Conservation (phyloP, 1,140 invertebrate genomes). For the Bombyx mori region DNA sequence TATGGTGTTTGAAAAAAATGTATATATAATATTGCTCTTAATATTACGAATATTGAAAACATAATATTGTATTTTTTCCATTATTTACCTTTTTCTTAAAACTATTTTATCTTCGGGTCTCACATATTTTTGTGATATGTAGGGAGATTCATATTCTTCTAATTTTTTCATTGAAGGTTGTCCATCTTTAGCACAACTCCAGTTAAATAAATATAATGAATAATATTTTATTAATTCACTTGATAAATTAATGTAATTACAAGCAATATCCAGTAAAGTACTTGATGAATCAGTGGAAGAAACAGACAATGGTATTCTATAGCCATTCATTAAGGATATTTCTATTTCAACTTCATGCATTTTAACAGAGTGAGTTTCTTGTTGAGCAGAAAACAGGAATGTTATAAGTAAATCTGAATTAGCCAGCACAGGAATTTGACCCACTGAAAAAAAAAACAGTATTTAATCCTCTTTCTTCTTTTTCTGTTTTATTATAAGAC, state of each 20-base stretch:
- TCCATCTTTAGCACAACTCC: slow-evolving; percentile 79
- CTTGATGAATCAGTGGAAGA: slow-evolving; percentile 87
- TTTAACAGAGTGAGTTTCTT: slow-evolving; percentile 83
- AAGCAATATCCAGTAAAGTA: slow-evolving; percentile 85
- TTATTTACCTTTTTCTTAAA: slow-evolving; percentile 79
- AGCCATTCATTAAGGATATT: slow-evolving; percentile 88
- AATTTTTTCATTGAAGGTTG: slow-evolving; percentile 86
- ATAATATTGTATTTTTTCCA: slow-evolving; percentile 2
- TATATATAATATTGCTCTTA: slow-evolving; percentile 5
- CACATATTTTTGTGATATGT: slow-evolving; percentile 84
- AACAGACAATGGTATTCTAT: slow-evolving; percentile 86
- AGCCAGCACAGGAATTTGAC: slow-evolving; percentile 85
- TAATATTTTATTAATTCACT: slow-evolving; percentile 88
- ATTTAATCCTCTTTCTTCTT: slow-evolving; percentile 3
- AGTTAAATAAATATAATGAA: slow-evolving; percentile 87
- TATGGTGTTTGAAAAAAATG: background rate
- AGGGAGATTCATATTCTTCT: slow-evolving; percentile 97
- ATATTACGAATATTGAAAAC: background rate
- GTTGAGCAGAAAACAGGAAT: slow-evolving; percentile 92
- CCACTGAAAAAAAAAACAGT: slow-evolving; percentile 74
- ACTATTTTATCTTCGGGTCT: slow-evolving; percentile 79
- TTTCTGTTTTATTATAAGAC: background rate
- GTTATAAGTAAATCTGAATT: slow-evolving; percentile 86
- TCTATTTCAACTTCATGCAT: slow-evolving; percentile 83
- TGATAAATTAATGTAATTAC: slow-evolving; percentile 81